phyloP scores from a whole-genome alignment of 2,113 vertebrate species.

The Shinisaurus crocodilurus region DNA sequence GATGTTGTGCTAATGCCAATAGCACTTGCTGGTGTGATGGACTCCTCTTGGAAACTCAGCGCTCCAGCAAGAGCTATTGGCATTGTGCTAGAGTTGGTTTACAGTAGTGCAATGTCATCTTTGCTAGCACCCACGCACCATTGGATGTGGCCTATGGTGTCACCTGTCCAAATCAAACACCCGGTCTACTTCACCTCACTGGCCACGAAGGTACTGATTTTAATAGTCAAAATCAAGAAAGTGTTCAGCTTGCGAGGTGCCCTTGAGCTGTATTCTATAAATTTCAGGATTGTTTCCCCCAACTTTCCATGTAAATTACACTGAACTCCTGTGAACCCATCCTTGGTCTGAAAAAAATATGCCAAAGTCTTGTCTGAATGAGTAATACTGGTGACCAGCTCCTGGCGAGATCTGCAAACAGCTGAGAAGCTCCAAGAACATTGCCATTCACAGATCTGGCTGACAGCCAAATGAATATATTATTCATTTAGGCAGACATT shows the following conservation, averaged over 20 bases:
- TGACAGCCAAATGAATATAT: slow-evolving; percentile 23
- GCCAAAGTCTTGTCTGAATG: neutral
- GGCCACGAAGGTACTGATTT: neutral
- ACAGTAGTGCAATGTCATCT: too few relatives aligned
- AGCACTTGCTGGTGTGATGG: too few relatives aligned
- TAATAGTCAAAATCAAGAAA: neutral
- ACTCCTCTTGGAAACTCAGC: too few relatives aligned
- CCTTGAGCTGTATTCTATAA: neutral
- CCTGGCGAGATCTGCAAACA: neutral
- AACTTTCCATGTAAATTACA: neutral
- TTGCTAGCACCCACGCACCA: too few relatives aligned
- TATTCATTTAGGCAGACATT: slow-evolving; percentile 11
- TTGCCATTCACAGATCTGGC: neutral
- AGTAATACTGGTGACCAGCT: neutral
- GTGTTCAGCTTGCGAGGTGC: neutral
- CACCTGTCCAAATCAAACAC: neutral
- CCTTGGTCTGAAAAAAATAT: neutral
- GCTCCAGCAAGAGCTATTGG: too few relatives aligned
- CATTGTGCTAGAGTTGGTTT: too few relatives aligned
- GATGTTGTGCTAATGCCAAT: too few relatives aligned
- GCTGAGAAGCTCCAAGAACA: neutral
- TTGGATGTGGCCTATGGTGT: neutral
- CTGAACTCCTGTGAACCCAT: neutral
- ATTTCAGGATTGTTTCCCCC: neutral
- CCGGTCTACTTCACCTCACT: neutral